A percentile compares a stretch with the other conserved stretches of the same genome.
These are phyloP conservation scores for Phania funesta DNA, from an alignment of 2,888 invertebrate genomes.

Conservation along the genomic window DNA sequence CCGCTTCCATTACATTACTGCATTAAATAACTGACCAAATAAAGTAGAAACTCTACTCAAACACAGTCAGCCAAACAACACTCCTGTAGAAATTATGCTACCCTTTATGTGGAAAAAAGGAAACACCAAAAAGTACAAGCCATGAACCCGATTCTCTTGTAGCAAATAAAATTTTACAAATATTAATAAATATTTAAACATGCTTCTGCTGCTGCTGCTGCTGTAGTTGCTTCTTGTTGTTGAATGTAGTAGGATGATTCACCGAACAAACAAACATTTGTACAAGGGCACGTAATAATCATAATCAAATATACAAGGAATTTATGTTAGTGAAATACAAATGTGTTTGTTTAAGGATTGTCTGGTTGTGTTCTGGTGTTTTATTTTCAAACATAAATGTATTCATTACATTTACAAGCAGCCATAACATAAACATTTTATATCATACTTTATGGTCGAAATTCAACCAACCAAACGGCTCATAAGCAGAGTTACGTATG, in stretches of 20 bases:
- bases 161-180: conserved; percentile 61
- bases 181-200: conserved; percentile 66
- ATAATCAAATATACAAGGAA: conserved; percentile 28
- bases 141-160: conserved; percentile 17
- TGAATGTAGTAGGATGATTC: not conserved
- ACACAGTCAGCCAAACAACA: not conserved
- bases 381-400: conserved; percentile 45
- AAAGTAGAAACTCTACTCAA: not conserved
- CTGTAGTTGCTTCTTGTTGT: not conserved
- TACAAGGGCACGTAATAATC: conserved; percentile 17
- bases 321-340: conserved; percentile 21
- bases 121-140: not conserved
- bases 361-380: conserved; percentile 13
- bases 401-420: conserved; percentile 63
- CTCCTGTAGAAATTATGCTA: not conserved
- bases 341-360: conserved; percentile 35
- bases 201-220: conserved; percentile 31
- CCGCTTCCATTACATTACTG: conserved; percentile 1
- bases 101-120: not conserved
- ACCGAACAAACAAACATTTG: conserved; percentile 3
- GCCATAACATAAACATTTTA: conserved; percentile 64
- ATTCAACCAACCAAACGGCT: not conserved
- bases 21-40: conserved; percentile 20
- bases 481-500: not conserved
- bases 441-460: conserved; percentile 48